phyloP scores from a whole-genome alignment of 2,888 invertebrate species.

The Ectemnius continuus region DNA sequence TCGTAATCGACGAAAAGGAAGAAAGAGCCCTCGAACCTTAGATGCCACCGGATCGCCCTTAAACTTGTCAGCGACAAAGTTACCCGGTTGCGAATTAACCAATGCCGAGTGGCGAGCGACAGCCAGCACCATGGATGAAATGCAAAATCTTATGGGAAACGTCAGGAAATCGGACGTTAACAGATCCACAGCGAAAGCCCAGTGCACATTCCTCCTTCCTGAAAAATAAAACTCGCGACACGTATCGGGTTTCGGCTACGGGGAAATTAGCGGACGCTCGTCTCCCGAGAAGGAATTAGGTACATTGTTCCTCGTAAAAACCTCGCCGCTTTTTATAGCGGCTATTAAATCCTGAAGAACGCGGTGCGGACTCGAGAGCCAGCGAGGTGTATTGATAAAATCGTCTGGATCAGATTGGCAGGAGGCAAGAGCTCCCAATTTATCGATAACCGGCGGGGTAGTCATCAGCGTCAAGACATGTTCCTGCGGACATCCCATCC shows the following conservation, averaged over 20 bases:
- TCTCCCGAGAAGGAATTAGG: conserved; percentile 1
- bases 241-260: conserved; percentile 4
- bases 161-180: neutral
- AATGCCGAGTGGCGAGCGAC: neutral
- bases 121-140: neutral
- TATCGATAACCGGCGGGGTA: no score
- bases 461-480: no score
- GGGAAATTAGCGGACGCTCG: no score
- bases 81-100: conserved; percentile 16
- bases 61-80: conserved; percentile 32
- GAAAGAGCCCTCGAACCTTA: neutral
- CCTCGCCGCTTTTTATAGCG: no score
- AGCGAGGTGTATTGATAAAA: no score
- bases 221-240: neutral
- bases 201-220: neutral
- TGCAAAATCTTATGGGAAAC: neutral
- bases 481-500: no score
- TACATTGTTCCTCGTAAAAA: neutral
- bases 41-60: conserved; percentile 4
- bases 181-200: neutral
- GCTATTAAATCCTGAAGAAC: no score
- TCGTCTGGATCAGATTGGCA: no score
- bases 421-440: no score
- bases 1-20: conserved; percentile 27
- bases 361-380: no score